Base-by-base conservation (phyloP, 2,797 vertebrate species). In the Brachymystax lenok region DNA sequence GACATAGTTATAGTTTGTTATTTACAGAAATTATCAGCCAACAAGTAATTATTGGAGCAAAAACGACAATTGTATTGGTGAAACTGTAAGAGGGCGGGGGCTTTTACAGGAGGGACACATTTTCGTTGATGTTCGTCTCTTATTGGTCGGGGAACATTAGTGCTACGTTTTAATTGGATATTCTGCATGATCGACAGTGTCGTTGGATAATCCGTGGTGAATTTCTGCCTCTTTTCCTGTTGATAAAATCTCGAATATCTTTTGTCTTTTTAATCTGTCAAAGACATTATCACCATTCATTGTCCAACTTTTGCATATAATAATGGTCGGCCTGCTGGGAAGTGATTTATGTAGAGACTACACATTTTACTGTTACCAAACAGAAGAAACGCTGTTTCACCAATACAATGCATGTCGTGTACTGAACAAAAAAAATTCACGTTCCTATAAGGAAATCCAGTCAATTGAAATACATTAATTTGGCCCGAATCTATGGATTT, bases 131-230 rank as follows among this genome's bases (percentile, higher is more conserved):
- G 33, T 33, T 33, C 28, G 27, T 68, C 27, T 68, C 66, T 27
- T 68, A 68, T 68, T 68, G 66, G 66, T 35, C 16, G 10, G 16
- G 35, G 7, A 68, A 33, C 27, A 68, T 30, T 33, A 19, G 66
- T 27, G 2, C n/a, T 7, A 59, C 1, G 69, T 24, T 82, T 12
- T 84, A 77, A 84, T 88, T 90, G 85, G 88, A 77, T 69, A 84
- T 16, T 77, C 21, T 3, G 12, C 14, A 13, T 46, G 46, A 77
- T 33, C 71, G 59, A 30, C 46, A 40, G 21, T 46, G 13, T 12
- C 12, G 40, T 46, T 46, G 40, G 40, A 46, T 17, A 54, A 8
- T 19, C 27, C 7, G 27, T 19, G 70, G 70, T 24, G 21, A 17
- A 30, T 12, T 28, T 13, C 8, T 17, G 24, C 24, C 27, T 16